Conservation (phyloP, 2,888 invertebrate species). For the Hypomecis atomaria region DNA sequence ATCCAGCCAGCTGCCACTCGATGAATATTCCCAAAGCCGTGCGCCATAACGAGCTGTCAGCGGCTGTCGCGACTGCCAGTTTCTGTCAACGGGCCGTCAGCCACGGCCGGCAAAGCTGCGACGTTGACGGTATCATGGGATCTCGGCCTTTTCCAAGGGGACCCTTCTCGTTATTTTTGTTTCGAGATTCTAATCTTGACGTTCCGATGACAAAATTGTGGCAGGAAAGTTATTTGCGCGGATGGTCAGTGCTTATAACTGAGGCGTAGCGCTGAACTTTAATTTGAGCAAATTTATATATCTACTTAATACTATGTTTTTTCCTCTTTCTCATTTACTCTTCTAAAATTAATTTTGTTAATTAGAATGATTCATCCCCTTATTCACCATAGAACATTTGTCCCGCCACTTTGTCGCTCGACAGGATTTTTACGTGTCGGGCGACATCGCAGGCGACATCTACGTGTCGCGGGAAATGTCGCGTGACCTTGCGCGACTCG, state of each 20-base stretch:
- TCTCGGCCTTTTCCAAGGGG: conserved; percentile 22
- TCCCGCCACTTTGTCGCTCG: too few relatives aligned
- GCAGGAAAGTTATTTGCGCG: conserved; percentile 1
- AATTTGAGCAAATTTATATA: too few relatives aligned
- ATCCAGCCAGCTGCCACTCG: background rate
- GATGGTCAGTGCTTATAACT: conserved; percentile 1
- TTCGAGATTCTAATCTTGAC: conserved; percentile 22
- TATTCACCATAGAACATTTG: too few relatives aligned
- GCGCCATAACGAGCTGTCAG: conserved; percentile 19
- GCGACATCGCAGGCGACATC: too few relatives aligned
- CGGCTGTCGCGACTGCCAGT: conserved; percentile 17
- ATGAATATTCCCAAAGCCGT: conserved; percentile 18
- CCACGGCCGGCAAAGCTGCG: conserved; percentile 19
- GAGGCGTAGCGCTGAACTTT: too few relatives aligned
- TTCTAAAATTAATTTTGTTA: too few relatives aligned
- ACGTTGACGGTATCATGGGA: conserved; percentile 24
- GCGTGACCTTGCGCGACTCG: too few relatives aligned
- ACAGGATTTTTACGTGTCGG: too few relatives aligned
- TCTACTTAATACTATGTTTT: too few relatives aligned
- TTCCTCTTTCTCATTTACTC: too few relatives aligned
- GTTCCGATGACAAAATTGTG: conserved; percentile 13
- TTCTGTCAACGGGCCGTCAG: conserved; percentile 1
- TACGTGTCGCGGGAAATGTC: too few relatives aligned
- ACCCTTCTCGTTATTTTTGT: conserved; percentile 32
- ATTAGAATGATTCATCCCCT: too few relatives aligned